Conservation (phyloP, 2,797 vertebrate genomes). For the Coccyzus lansbergi region DNA sequence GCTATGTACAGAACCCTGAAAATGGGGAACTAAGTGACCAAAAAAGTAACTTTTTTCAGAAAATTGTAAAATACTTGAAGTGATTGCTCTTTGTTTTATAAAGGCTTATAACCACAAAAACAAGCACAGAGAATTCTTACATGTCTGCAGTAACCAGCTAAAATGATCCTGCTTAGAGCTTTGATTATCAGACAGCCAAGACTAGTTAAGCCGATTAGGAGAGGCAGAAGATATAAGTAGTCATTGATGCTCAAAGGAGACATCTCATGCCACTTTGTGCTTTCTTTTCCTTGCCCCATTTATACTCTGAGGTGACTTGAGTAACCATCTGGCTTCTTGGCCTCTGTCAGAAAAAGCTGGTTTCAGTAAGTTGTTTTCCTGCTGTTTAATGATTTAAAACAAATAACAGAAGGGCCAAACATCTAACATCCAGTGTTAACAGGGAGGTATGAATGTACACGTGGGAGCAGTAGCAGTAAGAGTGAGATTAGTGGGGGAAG, state of each 20-base stretch:
- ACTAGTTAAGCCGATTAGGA: accelerated
- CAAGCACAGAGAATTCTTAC: neutral
- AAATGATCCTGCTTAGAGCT: neutral
- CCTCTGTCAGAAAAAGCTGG: neutral
- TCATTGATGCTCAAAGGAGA: neutral
- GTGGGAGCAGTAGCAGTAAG: neutral
- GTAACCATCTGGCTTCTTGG: neutral
- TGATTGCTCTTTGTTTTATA: neutral
- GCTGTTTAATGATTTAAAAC: neutral
- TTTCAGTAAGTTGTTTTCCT: neutral
- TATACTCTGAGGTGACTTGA: neutral
- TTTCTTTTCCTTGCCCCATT: neutral
- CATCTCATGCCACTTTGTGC: neutral
- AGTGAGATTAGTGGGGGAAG: neutral
- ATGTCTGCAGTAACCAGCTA: neutral
- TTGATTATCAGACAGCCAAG: neutral
- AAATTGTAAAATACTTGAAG: neutral
- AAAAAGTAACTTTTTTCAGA: neutral
- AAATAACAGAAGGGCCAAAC: neutral
- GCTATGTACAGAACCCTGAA: neutral
- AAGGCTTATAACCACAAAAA: neutral
- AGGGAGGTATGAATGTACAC: neutral
- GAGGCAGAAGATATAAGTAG: neutral
- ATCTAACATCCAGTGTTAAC: neutral
- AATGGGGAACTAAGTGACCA: neutral